Conservation (phyloP, 2,888 invertebrate genomes). For the Plagodis dolabraria region DNA sequence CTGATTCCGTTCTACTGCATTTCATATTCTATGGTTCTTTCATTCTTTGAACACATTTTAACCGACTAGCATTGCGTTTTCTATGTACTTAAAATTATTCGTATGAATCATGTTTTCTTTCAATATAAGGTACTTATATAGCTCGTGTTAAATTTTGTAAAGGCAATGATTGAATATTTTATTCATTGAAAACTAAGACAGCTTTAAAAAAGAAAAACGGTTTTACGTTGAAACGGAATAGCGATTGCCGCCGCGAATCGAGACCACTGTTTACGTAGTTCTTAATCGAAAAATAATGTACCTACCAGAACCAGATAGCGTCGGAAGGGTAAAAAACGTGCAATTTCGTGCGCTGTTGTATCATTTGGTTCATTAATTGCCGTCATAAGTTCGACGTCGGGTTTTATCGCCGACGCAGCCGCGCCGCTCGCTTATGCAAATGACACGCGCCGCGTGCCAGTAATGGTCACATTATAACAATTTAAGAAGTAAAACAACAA, state of each 20-base stretch:
- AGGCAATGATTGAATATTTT: too few relatives aligned
- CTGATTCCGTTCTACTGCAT: too few relatives aligned
- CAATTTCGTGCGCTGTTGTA: slow-evolving; percentile 66
- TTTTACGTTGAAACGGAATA: neutral
- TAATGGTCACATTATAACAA: slow-evolving; percentile 79
- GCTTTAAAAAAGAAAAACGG: too few relatives aligned
- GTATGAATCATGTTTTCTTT: too few relatives aligned
- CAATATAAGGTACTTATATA: too few relatives aligned
- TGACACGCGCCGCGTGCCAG: slow-evolving; percentile 71
- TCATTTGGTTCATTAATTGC: slow-evolving; percentile 80
- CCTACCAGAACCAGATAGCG: slow-evolving; percentile 24
- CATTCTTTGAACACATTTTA: too few relatives aligned
- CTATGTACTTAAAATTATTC: too few relatives aligned
- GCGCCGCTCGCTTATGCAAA: slow-evolving; percentile 73
- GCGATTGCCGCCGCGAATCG: slow-evolving; percentile 19
- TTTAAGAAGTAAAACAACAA: slow-evolving; percentile 82
- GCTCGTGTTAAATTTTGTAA: too few relatives aligned
- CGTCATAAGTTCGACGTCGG: slow-evolving; percentile 71
- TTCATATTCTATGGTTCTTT: too few relatives aligned
- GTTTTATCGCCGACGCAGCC: slow-evolving; percentile 71
- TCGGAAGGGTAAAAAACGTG: slow-evolving; percentile 52
- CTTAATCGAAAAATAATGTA: slow-evolving; percentile 70
- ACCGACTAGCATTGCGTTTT: too few relatives aligned
- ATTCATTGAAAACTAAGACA: too few relatives aligned
- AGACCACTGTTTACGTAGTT: slow-evolving; percentile 18